Evolutionary conservation across 2,113 vertebrate genomes (phyloP).

Genomic region (Eublepharis macularius): DNA sequence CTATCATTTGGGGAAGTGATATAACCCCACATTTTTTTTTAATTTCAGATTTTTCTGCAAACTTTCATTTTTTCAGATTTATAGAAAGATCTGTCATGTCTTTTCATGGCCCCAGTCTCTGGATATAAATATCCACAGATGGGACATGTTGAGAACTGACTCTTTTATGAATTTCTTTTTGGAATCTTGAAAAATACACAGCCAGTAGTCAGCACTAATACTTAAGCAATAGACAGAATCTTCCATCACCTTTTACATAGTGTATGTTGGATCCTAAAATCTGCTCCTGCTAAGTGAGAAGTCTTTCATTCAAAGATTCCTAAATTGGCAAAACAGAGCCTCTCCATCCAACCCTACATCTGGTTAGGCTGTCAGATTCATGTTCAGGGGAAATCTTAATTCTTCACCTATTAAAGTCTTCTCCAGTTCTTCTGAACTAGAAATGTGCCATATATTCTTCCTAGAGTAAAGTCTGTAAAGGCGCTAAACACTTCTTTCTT

Average conservation of each 20-base stretch:
- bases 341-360: too few species aligned
- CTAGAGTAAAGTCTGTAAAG: not conserved
- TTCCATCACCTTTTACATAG: not conserved
- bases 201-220: not conserved
- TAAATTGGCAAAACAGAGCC: too few species aligned
- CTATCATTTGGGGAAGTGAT: too few species aligned
- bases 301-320: too few species aligned
- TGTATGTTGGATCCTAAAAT: too few species aligned
- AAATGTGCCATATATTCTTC: not conserved
- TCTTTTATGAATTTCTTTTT: not conserved
- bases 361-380: not conserved
- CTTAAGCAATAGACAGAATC: not conserved
- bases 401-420: not conserved
- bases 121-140: too few species aligned
- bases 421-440: not conserved
- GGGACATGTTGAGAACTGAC: not conserved
- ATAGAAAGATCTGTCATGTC: too few species aligned
- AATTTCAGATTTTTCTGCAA: too few species aligned
- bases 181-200: not conserved
- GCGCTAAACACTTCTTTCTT: not conserved
- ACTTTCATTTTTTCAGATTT: too few species aligned
- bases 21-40: too few species aligned
- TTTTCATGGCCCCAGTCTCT: too few species aligned
- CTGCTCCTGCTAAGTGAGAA: too few species aligned
- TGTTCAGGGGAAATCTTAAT: not conserved